Evolutionary conservation across 2,113 vertebrate species (phyloP).

Genomic region (Glaucomys volans): DNA sequence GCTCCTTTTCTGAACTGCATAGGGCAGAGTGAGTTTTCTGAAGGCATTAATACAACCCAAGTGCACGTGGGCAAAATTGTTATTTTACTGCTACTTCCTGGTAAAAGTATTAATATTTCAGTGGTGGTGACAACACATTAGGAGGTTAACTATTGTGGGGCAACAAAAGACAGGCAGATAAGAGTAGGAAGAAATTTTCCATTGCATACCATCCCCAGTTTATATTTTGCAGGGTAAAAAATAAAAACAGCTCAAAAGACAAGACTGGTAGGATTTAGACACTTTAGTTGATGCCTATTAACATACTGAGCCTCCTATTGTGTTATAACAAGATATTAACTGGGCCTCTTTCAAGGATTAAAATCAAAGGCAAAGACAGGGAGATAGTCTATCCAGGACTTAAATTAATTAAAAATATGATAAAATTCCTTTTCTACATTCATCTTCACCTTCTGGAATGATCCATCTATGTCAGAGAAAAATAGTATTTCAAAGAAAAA

Average conservation of each 20-base stretch:
- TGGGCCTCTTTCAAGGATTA: not conserved
- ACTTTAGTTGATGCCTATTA: not conserved
- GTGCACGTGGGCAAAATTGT: not conserved
- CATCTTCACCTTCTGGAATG: not conserved
- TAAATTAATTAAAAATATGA: not conserved
- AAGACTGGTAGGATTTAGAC: too few relatives aligned
- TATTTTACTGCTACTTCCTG: not conserved
- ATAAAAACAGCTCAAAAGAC: not conserved
- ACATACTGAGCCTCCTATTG: not conserved
- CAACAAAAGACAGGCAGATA: not conserved
- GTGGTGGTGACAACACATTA: too few relatives aligned
- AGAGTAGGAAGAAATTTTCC: not conserved
- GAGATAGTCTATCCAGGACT: not conserved
- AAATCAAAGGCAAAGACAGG: not conserved
- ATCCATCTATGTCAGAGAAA: not conserved
- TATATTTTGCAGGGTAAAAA: not conserved
- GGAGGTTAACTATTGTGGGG: not conserved
- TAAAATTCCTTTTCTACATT: not conserved
- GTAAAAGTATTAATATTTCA: not conserved
- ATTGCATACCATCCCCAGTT: not conserved
- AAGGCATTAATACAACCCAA: not conserved
- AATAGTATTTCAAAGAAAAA: not conserved
- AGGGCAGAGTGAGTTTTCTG: not conserved
- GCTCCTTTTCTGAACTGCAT: not conserved
- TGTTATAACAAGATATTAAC: not conserved